Base-by-base conservation (phyloP, 1,140 invertebrate genomes). In the Harlomillsia oculata region DNA sequence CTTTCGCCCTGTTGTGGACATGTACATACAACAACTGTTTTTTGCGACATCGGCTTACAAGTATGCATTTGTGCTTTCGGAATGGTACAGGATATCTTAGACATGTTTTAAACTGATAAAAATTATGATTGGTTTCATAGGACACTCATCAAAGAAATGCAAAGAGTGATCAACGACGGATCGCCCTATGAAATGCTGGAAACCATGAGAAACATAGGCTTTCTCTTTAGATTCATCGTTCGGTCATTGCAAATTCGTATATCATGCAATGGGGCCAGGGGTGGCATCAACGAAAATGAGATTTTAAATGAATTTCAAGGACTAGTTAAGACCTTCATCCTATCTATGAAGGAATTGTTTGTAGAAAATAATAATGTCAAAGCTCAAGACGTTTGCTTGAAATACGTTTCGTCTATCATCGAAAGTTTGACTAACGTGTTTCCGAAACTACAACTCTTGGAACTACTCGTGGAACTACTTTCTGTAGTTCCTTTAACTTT, bases 21-120 rank as follows among this genome's bases (percentile, higher is more conserved):
- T 89, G 4, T 97, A 97, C 68, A 93, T 98, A 43, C 80, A 88
- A 63, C 81, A 88, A 65, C 89, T 86, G 69, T 97, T 96, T 71
- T 89, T 85, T 67, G 89, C 91, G 26, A 90, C 91, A 1, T 75
- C 94, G 46, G 92, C 89, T 25, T 94, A 96, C 70, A 84, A 82
- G 85, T 88, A 72, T 74, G n/a, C n/a, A n/a, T n/a, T n/a, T n/a
- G n/a, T n/a, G n/a, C n/a, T n/a, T n/a, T n/a, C n/a, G n/a, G n/a
- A n/a, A n/a, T n/a, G n/a, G n/a, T n/a, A n/a, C n/a, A n/a, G n/a
- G n/a, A n/a, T n/a, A n/a, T n/a, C n/a, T n/a, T n/a, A n/a, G n/a
- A n/a, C n/a, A n/a, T n/a, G n/a, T n/a, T n/a, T n/a, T n/a, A n/a
- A n/a, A n/a, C n/a, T n/a, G n/a, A n/a, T n/a, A n/a, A n/a, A n/a